Evolutionary conservation across 2,113 vertebrate species (phyloP), one percentile per base, ranked within the genome.

Genomic region (Struthio camelus): DNA sequence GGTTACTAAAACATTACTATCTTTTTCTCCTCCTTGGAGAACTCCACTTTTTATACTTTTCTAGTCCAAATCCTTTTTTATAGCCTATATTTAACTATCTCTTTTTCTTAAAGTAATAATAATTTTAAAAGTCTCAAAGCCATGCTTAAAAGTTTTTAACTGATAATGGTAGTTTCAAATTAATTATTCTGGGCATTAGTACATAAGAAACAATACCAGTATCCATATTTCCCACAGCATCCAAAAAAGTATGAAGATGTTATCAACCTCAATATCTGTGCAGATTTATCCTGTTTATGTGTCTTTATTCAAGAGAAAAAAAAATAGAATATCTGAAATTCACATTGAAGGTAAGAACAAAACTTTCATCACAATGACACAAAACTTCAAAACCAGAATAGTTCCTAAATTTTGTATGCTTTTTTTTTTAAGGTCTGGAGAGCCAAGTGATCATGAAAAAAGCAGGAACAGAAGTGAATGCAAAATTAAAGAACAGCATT

Each of bases 261-360:
- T 91, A 97, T 99, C 19, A 99, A 98, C 94, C 97, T 99, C 73
- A 98, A 98, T 90, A 97, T 99, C 95, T 98, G 98, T 98, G 99
- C 98, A 2, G 99, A 99, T 94, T 97, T 99, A 85, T 98, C 98
- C n/a, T 99, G 98, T 96, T 98, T 99, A 89, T 98, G 98, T 94
- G 97, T 99, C 92, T 99, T 99, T 97, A 99, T 99, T 91, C 98
- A 99, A 97, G 99, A 99, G 95, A 97, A 99, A 97, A 99, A 99
- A 98, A 77, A 98, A 92, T 16, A 98, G 97, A 91, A 99, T 99
- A 97, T 98, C 99, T 77, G 99, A 99, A 98, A 99, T 99, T 92
- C 98, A 98, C 80, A 99, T 99, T 79, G 98, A 99, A 98, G 99
- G 99, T 99, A 98, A 91, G 95, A 90, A 46, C 38, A 87, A 71